These are phyloP conservation scores for Sebastes alutus DNA, from an alignment of 2,797 vertebrate species.

Conservation along the genomic window DNA sequence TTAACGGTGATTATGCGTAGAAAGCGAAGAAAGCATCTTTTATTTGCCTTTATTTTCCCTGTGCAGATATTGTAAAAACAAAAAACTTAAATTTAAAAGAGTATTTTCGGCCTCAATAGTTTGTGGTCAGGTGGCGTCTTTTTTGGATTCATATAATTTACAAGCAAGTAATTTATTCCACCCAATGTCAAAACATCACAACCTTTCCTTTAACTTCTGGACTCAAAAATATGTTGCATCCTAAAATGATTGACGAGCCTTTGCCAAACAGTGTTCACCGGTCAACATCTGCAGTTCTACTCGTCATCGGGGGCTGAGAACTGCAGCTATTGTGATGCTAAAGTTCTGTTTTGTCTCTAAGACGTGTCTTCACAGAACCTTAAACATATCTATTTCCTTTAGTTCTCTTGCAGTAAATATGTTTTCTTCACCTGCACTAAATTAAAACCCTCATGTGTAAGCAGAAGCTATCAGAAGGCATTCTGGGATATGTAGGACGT, in stretches of 20 bases:
- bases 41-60: background rate
- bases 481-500: background rate
- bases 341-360: too few relatives aligned
- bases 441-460: background rate
- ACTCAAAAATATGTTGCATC: background rate
- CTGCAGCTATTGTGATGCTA: too few relatives aligned
- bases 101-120: too few relatives aligned
- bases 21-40: background rate
- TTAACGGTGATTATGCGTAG: background rate
- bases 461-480: background rate
- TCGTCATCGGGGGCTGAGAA: too few relatives aligned
- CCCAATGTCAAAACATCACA: too few relatives aligned
- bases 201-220: background rate
- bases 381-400: background rate
- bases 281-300: background rate
- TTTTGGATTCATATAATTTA: too few relatives aligned
- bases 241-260: background rate
- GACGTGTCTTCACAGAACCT: background rate
- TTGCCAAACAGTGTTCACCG: background rate
- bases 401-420: background rate
- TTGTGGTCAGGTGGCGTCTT: too few relatives aligned
- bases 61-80: background rate
- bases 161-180: too few relatives aligned
- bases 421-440: background rate
- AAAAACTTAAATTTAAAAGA: background rate